phyloP scores from a whole-genome alignment of 1,140 invertebrate species.

The Sitophilus oryzae region DNA sequence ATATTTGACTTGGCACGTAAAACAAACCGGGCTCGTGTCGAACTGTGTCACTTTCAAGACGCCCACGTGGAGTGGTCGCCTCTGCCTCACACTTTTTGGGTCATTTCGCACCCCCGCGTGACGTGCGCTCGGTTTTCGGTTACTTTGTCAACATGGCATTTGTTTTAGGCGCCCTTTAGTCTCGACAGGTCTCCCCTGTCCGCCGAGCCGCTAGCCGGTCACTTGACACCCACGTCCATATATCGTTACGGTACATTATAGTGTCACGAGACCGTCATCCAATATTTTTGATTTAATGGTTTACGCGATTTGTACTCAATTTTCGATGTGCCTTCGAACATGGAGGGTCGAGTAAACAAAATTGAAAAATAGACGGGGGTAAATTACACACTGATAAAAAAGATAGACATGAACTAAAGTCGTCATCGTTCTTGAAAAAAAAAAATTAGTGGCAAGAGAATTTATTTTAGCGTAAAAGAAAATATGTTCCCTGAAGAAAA shows the following conservation, averaged over 20 bases:
- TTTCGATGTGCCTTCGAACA: neutral
- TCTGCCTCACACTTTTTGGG: conserved; percentile 4
- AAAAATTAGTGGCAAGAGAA: too few relatives aligned
- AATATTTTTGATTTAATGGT: neutral
- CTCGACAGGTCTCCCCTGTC: neutral
- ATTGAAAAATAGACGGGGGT: too few relatives aligned
- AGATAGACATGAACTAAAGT: too few relatives aligned
- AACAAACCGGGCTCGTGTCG: neutral
- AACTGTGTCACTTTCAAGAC: neutral
- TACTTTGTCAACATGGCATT: conserved; percentile 6
- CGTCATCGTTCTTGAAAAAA: too few relatives aligned
- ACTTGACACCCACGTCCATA: conserved; percentile 1
- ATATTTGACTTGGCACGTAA: neutral
- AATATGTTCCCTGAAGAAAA: too few relatives aligned
- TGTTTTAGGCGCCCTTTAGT: conserved; percentile 4
- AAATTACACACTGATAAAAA: too few relatives aligned
- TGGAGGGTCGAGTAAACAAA: too few relatives aligned
- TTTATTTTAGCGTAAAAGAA: too few relatives aligned
- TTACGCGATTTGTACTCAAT: neutral
- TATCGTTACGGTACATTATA: conserved; percentile 1
- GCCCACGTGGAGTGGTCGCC: neutral
- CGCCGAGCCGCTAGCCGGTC: neutral
- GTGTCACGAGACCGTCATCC: neutral
- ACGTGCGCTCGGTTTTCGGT: neutral
- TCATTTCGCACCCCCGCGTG: conserved; percentile 1